Conservation (phyloP, 1,140 invertebrate genomes). For the Idris sp. region DNA sequence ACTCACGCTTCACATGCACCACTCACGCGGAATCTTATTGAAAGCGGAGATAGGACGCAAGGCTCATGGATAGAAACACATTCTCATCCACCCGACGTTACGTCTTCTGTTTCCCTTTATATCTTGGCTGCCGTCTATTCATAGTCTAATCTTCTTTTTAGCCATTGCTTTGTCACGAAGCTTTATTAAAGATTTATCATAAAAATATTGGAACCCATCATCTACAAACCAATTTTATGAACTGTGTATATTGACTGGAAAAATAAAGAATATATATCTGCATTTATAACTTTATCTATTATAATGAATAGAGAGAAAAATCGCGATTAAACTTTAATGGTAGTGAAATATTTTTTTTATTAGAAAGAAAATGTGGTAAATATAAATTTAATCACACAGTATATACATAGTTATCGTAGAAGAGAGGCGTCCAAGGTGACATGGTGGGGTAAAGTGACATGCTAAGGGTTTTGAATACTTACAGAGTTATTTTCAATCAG, state of each 20-base stretch:
- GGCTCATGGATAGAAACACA: constrained; percentile 49
- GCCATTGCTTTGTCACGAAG: constrained; percentile 56
- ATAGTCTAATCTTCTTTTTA: constrained; percentile 52
- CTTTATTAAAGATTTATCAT: constrained; percentile 58
- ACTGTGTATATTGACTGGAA: constrained; percentile 26
- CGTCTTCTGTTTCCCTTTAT: constrained; percentile 58
- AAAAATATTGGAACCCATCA: constrained; percentile 50
- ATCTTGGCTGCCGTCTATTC: constrained; percentile 55
- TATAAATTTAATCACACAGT: constrained; percentile 8
- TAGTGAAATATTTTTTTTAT: constrained; percentile 30
- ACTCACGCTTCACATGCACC: constrained; percentile 62
- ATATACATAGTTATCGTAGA: too few species aligned
- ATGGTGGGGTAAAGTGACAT: too few species aligned
- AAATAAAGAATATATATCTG: constrained; percentile 14
- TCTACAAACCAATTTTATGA: constrained; percentile 27
- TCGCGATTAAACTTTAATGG: background rate
- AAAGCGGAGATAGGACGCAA: constrained; percentile 67
- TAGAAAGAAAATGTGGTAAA: constrained; percentile 10
- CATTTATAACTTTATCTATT: constrained; percentile 37
- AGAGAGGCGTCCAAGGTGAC: too few species aligned
- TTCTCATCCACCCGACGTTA: constrained; percentile 20
- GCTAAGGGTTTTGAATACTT: too few species aligned
- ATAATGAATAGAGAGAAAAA: constrained; percentile 14
- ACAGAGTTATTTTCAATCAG: too few species aligned
- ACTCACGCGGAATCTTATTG: constrained; percentile 70